Evolutionary conservation across 1,140 invertebrate genomes (phyloP).

Genomic region (Oryzaephilus surinamensis): DNA sequence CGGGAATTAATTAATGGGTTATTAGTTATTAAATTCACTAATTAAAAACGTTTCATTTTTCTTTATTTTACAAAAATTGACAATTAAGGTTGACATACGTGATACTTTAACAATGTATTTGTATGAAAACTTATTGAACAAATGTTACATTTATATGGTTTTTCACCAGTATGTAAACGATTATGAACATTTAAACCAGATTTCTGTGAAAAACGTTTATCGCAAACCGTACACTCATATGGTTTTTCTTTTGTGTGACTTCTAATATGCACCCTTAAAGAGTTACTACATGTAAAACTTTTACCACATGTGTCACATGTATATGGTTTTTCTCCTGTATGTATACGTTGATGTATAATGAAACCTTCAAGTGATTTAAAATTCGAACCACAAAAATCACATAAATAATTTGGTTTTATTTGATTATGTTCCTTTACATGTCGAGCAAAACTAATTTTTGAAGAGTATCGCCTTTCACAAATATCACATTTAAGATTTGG

Average conservation of each 20-base stretch:
- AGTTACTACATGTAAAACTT: neutral
- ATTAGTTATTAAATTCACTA: neutral
- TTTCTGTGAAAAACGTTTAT: slow-evolving; percentile 60
- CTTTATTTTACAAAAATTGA: neutral
- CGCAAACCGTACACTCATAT: slow-evolving; percentile 62
- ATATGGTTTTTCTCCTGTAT: slow-evolving; percentile 51
- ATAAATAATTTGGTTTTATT: neutral
- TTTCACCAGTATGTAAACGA: slow-evolving; percentile 9
- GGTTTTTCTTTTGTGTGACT: slow-evolving; percentile 42
- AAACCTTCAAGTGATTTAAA: slow-evolving; percentile 5
- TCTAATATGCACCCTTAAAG: slow-evolving; percentile 5
- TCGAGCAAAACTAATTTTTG: too few species aligned
- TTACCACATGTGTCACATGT: slow-evolving; percentile 12
- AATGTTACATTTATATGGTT: slow-evolving; percentile 7
- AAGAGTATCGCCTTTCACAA: too few species aligned
- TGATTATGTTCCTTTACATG: too few species aligned
- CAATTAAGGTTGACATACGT: slow-evolving; percentile 1
- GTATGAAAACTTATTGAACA: slow-evolving; percentile 10
- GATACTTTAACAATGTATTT: slow-evolving; percentile 3
- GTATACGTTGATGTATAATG: slow-evolving; percentile 57
- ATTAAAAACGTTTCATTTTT: neutral
- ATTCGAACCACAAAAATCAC: slow-evolving; percentile 13
- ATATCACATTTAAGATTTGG: too few species aligned
- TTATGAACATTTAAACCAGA: slow-evolving; percentile 10
- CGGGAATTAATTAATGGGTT: neutral